Conservation (phyloP, 1,140 invertebrate genomes). For the Steinernema khuongi region DNA sequence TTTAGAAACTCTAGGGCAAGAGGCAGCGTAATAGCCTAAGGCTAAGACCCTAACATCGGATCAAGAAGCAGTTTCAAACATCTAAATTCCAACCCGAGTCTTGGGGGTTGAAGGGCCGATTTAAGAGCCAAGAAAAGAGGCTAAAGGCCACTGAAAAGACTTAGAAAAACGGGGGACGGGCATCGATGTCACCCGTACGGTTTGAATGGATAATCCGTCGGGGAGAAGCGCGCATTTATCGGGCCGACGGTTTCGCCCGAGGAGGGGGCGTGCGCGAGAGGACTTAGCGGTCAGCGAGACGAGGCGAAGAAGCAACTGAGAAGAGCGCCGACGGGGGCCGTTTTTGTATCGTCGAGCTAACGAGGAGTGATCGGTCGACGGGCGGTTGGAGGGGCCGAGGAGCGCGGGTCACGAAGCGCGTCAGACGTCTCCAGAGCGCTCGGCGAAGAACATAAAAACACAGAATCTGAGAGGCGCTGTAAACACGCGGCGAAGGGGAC, state of each 20-base stretch:
- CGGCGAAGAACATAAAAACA: constrained; percentile 9
- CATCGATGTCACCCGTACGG: background rate
- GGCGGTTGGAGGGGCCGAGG: constrained; percentile 22
- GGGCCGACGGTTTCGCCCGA: background rate
- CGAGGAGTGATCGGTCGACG: constrained; percentile 13
- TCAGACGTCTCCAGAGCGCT: constrained; percentile 1
- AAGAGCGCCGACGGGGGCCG: background rate
- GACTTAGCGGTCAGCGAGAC: background rate
- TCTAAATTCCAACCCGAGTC: too few relatives aligned
- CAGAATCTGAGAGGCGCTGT: constrained; percentile 12
- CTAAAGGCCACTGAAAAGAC: too few relatives aligned
- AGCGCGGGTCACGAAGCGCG: constrained; percentile 30
- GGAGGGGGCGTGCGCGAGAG: constrained; percentile 6
- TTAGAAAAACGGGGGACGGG: background rate
- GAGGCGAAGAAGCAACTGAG: constrained; percentile 5
- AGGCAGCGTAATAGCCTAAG: too few relatives aligned
- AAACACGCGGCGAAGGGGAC: background rate
- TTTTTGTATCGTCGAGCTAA: constrained; percentile 4
- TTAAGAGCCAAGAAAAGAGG: too few relatives aligned
- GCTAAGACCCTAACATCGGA: too few relatives aligned
- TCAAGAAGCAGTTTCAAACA: too few relatives aligned
- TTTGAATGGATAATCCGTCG: constrained; percentile 13
- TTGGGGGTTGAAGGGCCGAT: too few relatives aligned
- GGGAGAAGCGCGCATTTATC: background rate
- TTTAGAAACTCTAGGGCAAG: too few relatives aligned